phyloP scores from a whole-genome alignment of 2,888 invertebrate species.

The Cordilura impudica region DNA sequence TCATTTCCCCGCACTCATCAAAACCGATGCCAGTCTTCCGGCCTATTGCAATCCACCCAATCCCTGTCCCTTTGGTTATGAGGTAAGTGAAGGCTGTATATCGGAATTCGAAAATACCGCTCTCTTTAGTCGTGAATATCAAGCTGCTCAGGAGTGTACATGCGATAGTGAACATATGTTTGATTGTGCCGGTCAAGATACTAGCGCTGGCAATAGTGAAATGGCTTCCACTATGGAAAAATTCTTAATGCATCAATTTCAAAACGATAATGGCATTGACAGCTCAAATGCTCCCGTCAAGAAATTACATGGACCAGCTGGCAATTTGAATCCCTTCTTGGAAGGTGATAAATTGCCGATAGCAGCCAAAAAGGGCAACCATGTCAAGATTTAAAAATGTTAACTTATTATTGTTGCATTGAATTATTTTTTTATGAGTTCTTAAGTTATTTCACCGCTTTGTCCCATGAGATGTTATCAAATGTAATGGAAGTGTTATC shows the following conservation, averaged over 20 bases:
- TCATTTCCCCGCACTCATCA: conserved; percentile 82
- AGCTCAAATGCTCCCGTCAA: conserved; percentile 86
- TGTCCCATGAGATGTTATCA: conserved; percentile 22
- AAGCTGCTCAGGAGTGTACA: conserved; percentile 95
- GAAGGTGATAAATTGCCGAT: conserved; percentile 92
- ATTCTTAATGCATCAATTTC: conserved; percentile 80
- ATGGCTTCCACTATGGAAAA: conserved; percentile 82
- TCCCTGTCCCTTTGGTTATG: conserved; percentile 96
- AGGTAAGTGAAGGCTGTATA: conserved; percentile 82
- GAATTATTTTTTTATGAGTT: neutral
- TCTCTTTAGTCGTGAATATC: conserved; percentile 94
- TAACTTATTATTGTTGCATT: no score
- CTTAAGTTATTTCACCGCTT: conserved; percentile 36
- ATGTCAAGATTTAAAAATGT: conserved; percentile 79
- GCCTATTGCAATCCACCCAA: conserved; percentile 99
- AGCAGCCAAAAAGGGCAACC: conserved; percentile 94
- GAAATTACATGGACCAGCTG: conserved; percentile 83
- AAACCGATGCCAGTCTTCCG: conserved; percentile 94
- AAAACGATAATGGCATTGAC: conserved; percentile 77
- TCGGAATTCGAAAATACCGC: conserved; percentile 96
- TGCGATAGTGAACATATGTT: conserved; percentile 99
- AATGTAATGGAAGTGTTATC: neutral
- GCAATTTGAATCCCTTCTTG: conserved; percentile 92
- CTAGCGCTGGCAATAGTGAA: conserved; percentile 69
- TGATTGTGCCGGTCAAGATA: conserved; percentile 84